Evolutionary conservation across 2,888 invertebrate species (phyloP).

Genomic region (Lasioglossum calceatum): DNA sequence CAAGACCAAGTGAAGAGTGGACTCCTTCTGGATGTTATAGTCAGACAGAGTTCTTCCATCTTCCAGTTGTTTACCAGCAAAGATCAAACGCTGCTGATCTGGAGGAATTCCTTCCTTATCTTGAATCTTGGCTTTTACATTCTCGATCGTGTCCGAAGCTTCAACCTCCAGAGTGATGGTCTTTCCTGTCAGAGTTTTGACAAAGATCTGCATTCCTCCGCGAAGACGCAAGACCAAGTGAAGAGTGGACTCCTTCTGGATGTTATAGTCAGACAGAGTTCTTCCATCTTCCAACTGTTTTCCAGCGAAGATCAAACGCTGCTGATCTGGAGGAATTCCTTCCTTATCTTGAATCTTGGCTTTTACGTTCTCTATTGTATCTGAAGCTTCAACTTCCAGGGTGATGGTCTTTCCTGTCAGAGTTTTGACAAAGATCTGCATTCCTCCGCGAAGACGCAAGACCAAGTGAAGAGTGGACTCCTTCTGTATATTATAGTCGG

Average conservation of each 20-base stretch:
- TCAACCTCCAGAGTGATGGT: slow-evolving; percentile 87
- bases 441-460: slow-evolving; percentile 68
- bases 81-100: slow-evolving; percentile 53
- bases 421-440: slow-evolving; percentile 88
- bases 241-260: neutral
- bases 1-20: neutral
- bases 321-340: too few species aligned
- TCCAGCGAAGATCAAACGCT: too few species aligned
- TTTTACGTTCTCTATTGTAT: too few species aligned
- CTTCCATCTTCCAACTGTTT: too few species aligned
- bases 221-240: neutral
- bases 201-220: slow-evolving; percentile 87
- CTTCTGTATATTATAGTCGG: slow-evolving; percentile 37
- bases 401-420: slow-evolving; percentile 81
- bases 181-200: slow-evolving; percentile 87
- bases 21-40: slow-evolving; percentile 44
- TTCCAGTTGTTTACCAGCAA: slow-evolving; percentile 46
- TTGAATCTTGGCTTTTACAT: slow-evolving; percentile 68
- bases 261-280: too few species aligned
- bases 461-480: neutral
- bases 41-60: slow-evolving; percentile 32
- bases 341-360: too few species aligned
- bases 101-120: slow-evolving; percentile 79
- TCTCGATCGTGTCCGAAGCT: slow-evolving; percentile 77
- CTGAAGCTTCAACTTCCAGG: too few species aligned